These are phyloP conservation scores for Erebia epiphron DNA, from an alignment of 2,888 invertebrate genomes.

Conservation along the genomic window DNA sequence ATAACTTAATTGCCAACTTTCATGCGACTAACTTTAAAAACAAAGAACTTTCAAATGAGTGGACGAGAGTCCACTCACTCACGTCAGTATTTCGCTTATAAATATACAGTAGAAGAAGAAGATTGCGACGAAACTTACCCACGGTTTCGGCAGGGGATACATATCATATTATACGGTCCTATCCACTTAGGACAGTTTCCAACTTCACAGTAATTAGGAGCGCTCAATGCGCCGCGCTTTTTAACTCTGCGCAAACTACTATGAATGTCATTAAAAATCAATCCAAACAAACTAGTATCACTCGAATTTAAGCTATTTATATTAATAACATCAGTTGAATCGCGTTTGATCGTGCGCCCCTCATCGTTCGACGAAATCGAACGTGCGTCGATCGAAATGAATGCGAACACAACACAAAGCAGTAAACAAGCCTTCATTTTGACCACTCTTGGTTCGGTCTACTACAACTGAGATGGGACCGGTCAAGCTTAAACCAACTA, in stretches of 20 bases:
- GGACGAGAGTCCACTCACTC: no score
- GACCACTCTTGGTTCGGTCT: neutral
- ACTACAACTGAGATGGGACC: neutral
- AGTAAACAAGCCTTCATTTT: neutral
- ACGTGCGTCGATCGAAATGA: conserved; percentile 2
- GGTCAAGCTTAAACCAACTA: no score
- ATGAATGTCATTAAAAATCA: neutral
- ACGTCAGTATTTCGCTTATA: no score
- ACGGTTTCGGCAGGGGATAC: neutral
- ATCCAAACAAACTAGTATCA: neutral
- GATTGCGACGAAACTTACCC: neutral
- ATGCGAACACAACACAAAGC: neutral
- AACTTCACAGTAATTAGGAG: neutral
- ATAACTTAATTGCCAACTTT: no score
- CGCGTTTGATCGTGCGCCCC: neutral
- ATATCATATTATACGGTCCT: neutral
- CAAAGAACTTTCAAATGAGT: no score
- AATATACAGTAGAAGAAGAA: no score
- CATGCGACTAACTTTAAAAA: no score
- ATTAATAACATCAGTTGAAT: neutral
- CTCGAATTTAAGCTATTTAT: neutral
- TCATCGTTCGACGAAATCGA: neutral
- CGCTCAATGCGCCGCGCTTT: neutral
- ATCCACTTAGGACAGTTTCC: neutral
- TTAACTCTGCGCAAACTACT: neutral